These are phyloP conservation scores for Ochropacha duplaris DNA, from an alignment of 2,888 invertebrate species.

Conservation along the genomic window DNA sequence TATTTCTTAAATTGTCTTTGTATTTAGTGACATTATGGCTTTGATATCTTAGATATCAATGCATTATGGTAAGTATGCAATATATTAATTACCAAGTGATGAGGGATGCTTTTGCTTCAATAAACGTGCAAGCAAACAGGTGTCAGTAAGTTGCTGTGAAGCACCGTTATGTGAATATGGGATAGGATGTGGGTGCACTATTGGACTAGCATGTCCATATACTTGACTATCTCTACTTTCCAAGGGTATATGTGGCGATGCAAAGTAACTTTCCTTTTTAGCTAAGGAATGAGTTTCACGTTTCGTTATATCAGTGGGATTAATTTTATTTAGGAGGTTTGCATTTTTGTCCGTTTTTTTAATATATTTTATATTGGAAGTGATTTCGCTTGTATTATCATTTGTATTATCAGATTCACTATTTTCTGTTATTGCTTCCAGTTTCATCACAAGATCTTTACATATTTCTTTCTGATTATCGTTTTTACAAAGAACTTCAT, in stretches of 20 bases:
- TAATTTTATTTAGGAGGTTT: constrained; percentile 3
- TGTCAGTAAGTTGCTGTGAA: constrained; percentile 41
- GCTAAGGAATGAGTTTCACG: constrained; percentile 37
- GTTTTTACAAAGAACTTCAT: constrained; percentile 56
- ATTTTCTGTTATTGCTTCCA: constrained; percentile 43
- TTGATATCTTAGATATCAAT: too few species aligned
- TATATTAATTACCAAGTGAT: constrained; percentile 43
- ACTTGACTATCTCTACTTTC: constrained; percentile 20
- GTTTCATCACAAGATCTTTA: constrained; percentile 54
- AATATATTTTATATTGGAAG: constrained; percentile 9
- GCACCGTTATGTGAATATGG: constrained; percentile 28
- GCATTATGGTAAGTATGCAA: constrained; percentile 5
- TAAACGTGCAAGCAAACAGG: constrained; percentile 57
- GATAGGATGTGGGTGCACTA: constrained; percentile 10
- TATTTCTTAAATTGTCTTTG: constrained; percentile 1
- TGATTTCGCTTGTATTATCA: constrained; percentile 15
- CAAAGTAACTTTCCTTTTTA: constrained; percentile 25
- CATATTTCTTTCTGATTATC: constrained; percentile 55
- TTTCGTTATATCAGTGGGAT: constrained; percentile 40
- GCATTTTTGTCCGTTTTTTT: constrained; percentile 8
- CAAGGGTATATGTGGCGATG: constrained; percentile 19
- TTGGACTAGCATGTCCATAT: constrained; percentile 22
- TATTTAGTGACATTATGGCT: constrained; percentile 7
- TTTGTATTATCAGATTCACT: constrained; percentile 11
- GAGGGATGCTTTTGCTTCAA: constrained; percentile 53